Base-by-base conservation (phyloP, 2,888 invertebrate species). In the Harmothoe impar region DNA sequence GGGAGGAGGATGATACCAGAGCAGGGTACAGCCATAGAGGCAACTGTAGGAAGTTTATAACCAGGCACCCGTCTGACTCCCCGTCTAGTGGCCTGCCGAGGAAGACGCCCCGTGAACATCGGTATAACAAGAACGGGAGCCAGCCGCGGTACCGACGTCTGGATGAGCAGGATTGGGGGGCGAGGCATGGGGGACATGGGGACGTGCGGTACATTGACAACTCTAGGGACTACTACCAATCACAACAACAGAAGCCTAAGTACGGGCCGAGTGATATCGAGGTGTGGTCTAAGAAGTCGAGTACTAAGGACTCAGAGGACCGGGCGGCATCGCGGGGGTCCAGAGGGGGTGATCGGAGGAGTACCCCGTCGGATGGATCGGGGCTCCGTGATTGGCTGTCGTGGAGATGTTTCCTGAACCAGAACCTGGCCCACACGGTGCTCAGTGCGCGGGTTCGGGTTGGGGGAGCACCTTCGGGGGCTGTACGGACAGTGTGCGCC, bases 211-310 rank as follows among this genome's bases (percentile, higher is more conserved):
- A 43, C 43, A 23, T 0, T 81, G 43, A 35, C 35, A 17, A 17
- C 81, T 7, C 15, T 33, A 0, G 20, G 17, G 0, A n/a, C 5
- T n/a, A 17, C 43, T 12, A 81, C 20, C 23, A 33, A 17, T 5
- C 3, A 0, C 17, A 81, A 15, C 29, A 31, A 12, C 81, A 23
- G 86, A n/a, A n/a, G 29, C 86, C 54, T n/a, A 86, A 54, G 31
- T 86, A 86, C 54, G 86, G 54, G 20, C 86, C 86, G 29, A 12
- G 86, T 12, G 86, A 86, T 54, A 54, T 86, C 5, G 86, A 86
- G 54, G 86, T 86, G 29, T 86, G 86, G 86, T 86, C 86, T 17
- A 86, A 86, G 86, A 86, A 54, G 31, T 81, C 72, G 0, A 72
- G 72, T 25, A 72, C 25, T 0, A 29, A 29, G 15, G n/a, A 15